phyloP scores from a whole-genome alignment of 2,113 vertebrate species.

The Hyperopisus bebe region DNA sequence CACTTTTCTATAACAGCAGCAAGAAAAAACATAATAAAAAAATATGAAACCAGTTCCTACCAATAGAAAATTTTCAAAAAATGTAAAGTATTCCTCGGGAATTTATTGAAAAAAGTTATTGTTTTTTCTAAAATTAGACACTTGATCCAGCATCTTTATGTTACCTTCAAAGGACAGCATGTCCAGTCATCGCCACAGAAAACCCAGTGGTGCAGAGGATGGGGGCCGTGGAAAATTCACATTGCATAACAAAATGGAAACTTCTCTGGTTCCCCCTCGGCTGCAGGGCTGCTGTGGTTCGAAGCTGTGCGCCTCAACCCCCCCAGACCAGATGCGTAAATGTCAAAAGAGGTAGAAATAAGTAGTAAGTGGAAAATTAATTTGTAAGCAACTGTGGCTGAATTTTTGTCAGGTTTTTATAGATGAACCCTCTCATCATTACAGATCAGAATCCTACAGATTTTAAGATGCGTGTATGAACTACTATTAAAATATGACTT shows the following conservation, averaged over 20 bases:
- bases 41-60: neutral
- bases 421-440: neutral
- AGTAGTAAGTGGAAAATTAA: neutral
- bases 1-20: neutral
- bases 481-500: neutral
- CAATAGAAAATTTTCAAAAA: neutral
- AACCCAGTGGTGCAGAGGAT: too few species aligned
- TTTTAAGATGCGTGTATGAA: neutral
- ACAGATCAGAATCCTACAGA: neutral
- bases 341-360: neutral
- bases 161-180: neutral
- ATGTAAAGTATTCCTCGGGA: neutral
- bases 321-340: neutral
- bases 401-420: neutral
- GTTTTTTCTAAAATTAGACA: neutral
- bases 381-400: neutral
- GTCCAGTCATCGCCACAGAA: neutral
- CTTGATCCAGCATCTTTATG: neutral
- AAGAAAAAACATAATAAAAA: neutral
- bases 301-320: neutral
- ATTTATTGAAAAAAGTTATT: neutral
- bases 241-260: constrained; percentile 30
- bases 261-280: neutral
- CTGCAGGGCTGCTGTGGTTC: neutral
- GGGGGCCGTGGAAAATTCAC: constrained; percentile 26